Conservation (phyloP, 2,888 invertebrate species). For the Hipparchia semele region DNA sequence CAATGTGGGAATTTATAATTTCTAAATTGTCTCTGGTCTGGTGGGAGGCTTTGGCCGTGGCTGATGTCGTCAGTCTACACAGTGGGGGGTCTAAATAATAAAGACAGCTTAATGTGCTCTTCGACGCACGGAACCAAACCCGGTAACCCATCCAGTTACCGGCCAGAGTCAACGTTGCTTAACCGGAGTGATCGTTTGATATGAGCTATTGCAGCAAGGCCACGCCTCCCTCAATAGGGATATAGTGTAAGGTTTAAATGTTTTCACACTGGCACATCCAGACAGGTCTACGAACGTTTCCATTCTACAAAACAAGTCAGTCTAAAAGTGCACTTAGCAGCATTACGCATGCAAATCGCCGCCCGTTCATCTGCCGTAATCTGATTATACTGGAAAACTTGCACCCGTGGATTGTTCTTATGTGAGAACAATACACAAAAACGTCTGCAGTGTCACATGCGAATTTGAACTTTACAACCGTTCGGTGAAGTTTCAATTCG, state of each 20-base stretch:
- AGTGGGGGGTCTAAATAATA: too few species aligned
- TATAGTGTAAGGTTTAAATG: neutral
- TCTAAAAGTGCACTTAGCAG: constrained; percentile 71
- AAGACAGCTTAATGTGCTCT: neutral
- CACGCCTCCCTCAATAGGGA: too few species aligned
- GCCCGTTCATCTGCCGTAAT: constrained; percentile 68
- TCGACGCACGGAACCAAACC: neutral
- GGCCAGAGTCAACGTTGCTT: too few species aligned
- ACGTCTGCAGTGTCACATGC: constrained; percentile 21
- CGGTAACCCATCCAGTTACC: too few species aligned
- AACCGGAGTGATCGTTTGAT: too few species aligned
- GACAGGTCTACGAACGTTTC: constrained; percentile 18
- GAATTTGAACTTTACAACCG: constrained; percentile 26
- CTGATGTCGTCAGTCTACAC: too few species aligned
- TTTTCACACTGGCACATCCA: constrained; percentile 20
- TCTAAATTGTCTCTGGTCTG: too few species aligned
- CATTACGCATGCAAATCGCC: constrained; percentile 76
- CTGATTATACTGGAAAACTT: constrained; percentile 62
- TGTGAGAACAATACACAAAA: constrained; percentile 42
- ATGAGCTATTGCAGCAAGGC: too few species aligned
- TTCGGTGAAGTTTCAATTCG: constrained; percentile 27
- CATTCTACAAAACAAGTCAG: constrained; percentile 53
- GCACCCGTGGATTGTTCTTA: constrained; percentile 41
- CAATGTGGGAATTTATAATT: too few species aligned
- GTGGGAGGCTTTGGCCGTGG: too few species aligned